Base-by-base conservation (phyloP, 1,140 invertebrate species). In the Drosophila hydei region DNA sequence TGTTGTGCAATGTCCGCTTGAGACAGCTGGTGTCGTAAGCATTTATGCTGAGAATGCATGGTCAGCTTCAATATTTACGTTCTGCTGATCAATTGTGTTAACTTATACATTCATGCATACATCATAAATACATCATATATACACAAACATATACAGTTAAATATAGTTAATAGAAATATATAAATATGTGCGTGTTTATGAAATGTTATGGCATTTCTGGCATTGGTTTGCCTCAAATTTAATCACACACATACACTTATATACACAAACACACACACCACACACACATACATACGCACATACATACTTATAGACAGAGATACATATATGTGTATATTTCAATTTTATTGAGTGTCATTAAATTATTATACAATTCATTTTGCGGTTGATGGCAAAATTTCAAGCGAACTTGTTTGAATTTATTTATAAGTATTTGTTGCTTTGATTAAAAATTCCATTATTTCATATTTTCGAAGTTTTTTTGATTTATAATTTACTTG, bases 171-270 rank as follows among this genome's bases (percentile, higher is more conserved):
- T 55, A 45, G n/a, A 55, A 43, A 63, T 30, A 21, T 33, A 21
- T 47, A 27, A 18, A 36, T 50, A 61, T 67, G 19, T 25, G 30
- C 11, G 21, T 42, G 45, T 61, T 16, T 71, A 58, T 70, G 47
- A 75, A 77, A 74, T 87, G 80, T 85, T 87, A 74, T 83, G 81
- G 81, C 77, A 87, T 84, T 80, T 80, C 65, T 87, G 81, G 81
- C 81, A 77, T 75, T 81, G 83, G 59, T 48, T 65, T 60, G 70
- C 48, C 47, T 62, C 63, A 67, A 73, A 63, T 59, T 67, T 50
- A 75, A 67, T 80, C 58, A 11, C 40, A 45, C 42, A 33, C 11
- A 45, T 25, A 16, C 8, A 14, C 16, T n/a, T 25, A 16, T 19
- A 12, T 30, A 14, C 55, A n/a, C n/a, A n/a, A 25, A 45, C 33